These are phyloP conservation scores for Digitonthophagus gazella DNA, from an alignment of 2,888 invertebrate species.

Conservation along the genomic window DNA sequence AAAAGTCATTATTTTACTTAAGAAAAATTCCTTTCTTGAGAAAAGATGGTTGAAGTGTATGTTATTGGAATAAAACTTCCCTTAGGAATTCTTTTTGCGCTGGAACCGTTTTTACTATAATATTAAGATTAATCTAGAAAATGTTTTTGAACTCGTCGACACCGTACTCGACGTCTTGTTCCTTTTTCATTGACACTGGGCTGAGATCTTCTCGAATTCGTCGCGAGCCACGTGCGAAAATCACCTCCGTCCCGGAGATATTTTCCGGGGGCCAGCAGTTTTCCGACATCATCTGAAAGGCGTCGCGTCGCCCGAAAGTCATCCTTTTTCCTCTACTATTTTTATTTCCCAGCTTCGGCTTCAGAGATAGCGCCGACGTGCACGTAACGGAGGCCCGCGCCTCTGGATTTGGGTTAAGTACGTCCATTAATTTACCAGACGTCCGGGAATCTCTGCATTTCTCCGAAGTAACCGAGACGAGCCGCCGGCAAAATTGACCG, in stretches of 20 bases:
- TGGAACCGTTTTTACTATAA: too few relatives aligned
- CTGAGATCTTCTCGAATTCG: not conserved
- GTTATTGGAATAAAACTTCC: too few relatives aligned
- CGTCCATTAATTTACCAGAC: not conserved
- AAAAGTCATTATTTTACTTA: too few relatives aligned
- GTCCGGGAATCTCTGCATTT: not conserved
- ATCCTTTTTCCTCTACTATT: not conserved
- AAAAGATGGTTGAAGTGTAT: too few relatives aligned
- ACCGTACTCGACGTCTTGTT: too few relatives aligned
- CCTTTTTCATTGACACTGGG: too few relatives aligned
- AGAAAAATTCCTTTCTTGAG: too few relatives aligned
- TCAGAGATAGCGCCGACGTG: not conserved
- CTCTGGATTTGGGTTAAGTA: not conserved
- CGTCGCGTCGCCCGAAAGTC: not conserved
- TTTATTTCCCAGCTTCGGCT: not conserved
- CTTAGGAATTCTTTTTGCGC: too few relatives aligned
- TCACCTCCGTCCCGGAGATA: not conserved
- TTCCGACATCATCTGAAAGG: not conserved
- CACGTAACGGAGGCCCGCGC: not conserved
- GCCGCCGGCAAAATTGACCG: not conserved
- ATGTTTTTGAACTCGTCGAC: too few relatives aligned
- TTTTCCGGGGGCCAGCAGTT: not conserved
- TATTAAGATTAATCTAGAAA: too few relatives aligned
- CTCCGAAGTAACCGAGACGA: not conserved
- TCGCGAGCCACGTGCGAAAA: not conserved